phyloP scores from a whole-genome alignment of 2,888 invertebrate genomes.

The Andricus curvator region DNA sequence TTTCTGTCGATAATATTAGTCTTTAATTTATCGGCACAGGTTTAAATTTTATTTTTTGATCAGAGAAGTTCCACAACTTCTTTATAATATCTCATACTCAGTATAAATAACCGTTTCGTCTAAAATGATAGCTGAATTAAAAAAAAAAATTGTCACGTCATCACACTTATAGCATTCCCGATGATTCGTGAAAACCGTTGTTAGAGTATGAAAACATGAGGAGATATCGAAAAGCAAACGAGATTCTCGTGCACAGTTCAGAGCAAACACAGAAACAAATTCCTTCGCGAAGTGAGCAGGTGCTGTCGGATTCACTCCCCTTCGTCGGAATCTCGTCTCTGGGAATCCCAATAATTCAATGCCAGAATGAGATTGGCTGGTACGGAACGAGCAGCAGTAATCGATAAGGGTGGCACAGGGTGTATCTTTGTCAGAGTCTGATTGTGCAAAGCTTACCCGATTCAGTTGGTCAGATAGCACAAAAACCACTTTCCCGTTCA shows the following conservation, averaged over 20 bases:
- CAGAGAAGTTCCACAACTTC: no score
- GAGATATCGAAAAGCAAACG: not conserved
- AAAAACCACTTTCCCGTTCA: not conserved
- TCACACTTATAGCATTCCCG: no score
- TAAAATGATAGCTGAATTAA: no score
- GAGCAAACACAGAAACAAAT: conserved; percentile 3
- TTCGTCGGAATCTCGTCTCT: conserved; percentile 43
- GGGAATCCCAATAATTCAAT: conserved; percentile 65
- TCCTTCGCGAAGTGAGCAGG: conserved; percentile 12
- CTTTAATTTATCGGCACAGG: no score
- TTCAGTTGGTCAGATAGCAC: conserved; percentile 10
- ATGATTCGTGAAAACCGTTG: no score
- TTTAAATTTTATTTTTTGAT: no score
- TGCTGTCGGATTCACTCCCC: conserved; percentile 18
- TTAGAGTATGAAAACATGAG: not conserved
- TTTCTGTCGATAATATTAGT: no score
- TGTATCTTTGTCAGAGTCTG: conserved; percentile 28
- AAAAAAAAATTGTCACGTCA: no score
- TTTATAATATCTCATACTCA: no score
- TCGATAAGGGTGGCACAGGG: conserved; percentile 34
- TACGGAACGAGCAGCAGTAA: conserved; percentile 30
- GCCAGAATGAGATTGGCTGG: conserved; percentile 56
- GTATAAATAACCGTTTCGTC: no score
- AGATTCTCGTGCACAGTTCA: not conserved
- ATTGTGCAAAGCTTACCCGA: conserved; percentile 32